Evolutionary conservation across 2,797 vertebrate species (phyloP).

Genomic region (Onychomys arenicola): DNA sequence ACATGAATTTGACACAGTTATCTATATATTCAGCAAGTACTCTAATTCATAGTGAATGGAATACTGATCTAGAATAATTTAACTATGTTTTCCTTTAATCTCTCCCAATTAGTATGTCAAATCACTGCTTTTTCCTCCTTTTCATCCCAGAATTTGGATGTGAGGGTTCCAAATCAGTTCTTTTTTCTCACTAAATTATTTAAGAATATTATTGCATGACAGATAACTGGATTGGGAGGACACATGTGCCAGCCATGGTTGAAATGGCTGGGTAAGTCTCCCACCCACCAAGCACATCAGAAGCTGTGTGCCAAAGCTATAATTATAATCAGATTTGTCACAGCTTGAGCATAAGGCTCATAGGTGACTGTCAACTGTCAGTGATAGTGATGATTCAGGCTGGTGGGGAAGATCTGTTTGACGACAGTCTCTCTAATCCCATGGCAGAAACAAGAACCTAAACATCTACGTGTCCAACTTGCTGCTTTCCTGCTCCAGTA

Average conservation of each 20-base stretch:
- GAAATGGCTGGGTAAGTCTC: background rate
- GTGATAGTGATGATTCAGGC: background rate
- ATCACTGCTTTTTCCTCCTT: background rate
- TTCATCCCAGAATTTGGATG: background rate
- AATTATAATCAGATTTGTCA: constrained; percentile 44
- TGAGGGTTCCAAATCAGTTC: background rate
- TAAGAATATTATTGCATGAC: background rate
- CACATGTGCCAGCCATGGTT: background rate
- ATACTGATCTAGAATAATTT: background rate
- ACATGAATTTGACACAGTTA: background rate
- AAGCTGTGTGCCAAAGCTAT: background rate
- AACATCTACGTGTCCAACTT: background rate
- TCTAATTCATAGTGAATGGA: background rate
- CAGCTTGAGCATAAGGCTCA: background rate
- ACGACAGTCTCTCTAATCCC: background rate
- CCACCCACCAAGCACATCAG: background rate
- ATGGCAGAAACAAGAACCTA: background rate
- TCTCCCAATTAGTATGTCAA: background rate
- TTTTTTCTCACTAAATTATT: background rate
- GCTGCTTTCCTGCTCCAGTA: background rate
- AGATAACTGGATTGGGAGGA: background rate
- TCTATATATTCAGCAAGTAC: constrained; percentile 2
- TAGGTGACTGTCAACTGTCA: background rate
- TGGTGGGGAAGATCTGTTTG: background rate
- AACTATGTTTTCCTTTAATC: background rate